phyloP scores from a whole-genome alignment of 1,140 invertebrate species.

The Temnothorax nylanderi region DNA sequence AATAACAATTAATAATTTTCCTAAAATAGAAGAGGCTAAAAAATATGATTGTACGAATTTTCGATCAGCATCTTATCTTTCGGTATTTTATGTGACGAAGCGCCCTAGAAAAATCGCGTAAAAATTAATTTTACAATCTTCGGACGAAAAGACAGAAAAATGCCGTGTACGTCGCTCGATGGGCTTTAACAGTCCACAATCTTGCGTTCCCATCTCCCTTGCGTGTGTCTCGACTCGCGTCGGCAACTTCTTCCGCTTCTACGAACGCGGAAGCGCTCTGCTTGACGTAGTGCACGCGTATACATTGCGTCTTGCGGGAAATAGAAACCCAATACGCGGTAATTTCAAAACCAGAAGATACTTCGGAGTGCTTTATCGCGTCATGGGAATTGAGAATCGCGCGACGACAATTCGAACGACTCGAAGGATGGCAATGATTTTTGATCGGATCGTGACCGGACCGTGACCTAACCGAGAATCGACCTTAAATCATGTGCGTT shows the following conservation, averaged over 20 bases:
- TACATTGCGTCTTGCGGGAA: not conserved
- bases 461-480: no score
- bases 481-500: no score
- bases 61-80: not conserved
- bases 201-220: not conserved
- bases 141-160: not conserved
- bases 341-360: conserved; percentile 8
- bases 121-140: not conserved
- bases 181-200: conserved; percentile 1
- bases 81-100: not conserved
- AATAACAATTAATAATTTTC: not conserved
- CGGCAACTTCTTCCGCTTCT: conserved; percentile 27
- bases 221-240: conserved; percentile 14
- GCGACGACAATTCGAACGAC: not conserved
- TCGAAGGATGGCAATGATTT: no score
- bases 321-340: conserved; percentile 32
- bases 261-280: conserved; percentile 9
- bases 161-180: not conserved
- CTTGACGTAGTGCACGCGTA: not conserved
- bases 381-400: not conserved
- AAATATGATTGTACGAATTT: not conserved
- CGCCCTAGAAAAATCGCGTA: not conserved
- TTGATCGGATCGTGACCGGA: no score
- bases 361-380: not conserved
- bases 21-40: not conserved